A percentile compares a stretch with the other conserved stretches of the same genome.
These are phyloP conservation scores for Acleris holmiana DNA, from an alignment of 2,888 invertebrate genomes.

Conservation along the genomic window DNA sequence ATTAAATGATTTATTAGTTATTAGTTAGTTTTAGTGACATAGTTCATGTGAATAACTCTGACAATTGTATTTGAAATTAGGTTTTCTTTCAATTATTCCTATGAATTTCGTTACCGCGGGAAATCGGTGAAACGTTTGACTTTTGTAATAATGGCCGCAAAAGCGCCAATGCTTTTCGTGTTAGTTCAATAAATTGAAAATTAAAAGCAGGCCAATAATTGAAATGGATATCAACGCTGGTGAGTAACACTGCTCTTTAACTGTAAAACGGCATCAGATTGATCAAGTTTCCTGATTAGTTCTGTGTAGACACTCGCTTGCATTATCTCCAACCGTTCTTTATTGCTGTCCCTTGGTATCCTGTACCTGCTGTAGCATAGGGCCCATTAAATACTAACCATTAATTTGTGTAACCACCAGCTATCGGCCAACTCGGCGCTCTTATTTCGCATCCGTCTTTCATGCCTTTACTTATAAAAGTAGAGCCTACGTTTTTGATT, in stretches of 20 bases:
- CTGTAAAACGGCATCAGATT: slow-evolving; percentile 29
- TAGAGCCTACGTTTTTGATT: too few relatives aligned
- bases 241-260: slow-evolving; percentile 55
- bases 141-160: slow-evolving; percentile 78
- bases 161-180: slow-evolving; percentile 81
- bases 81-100: slow-evolving; percentile 39
- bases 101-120: slow-evolving; percentile 72
- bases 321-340: slow-evolving; percentile 7
- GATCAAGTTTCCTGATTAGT: slow-evolving; percentile 4
- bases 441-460: too few relatives aligned
- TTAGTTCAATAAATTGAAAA: slow-evolving; percentile 67
- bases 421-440: too few relatives aligned
- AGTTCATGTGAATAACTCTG: slow-evolving; percentile 18
- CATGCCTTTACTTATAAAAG: too few relatives aligned
- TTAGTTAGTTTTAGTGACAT: slow-evolving; percentile 23
- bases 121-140: slow-evolving; percentile 78
- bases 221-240: slow-evolving; percentile 82
- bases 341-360: slow-evolving; percentile 14
- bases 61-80: slow-evolving; percentile 31
- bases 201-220: slow-evolving; percentile 60
- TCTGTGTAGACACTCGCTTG: slow-evolving; percentile 17
- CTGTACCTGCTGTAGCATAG: neutral
- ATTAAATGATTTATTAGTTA: slow-evolving; percentile 31
- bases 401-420: too few relatives aligned
- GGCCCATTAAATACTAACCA: neutral